phyloP scores from a whole-genome alignment of 1,140 invertebrate species.

The Drosophila busckii region DNA sequence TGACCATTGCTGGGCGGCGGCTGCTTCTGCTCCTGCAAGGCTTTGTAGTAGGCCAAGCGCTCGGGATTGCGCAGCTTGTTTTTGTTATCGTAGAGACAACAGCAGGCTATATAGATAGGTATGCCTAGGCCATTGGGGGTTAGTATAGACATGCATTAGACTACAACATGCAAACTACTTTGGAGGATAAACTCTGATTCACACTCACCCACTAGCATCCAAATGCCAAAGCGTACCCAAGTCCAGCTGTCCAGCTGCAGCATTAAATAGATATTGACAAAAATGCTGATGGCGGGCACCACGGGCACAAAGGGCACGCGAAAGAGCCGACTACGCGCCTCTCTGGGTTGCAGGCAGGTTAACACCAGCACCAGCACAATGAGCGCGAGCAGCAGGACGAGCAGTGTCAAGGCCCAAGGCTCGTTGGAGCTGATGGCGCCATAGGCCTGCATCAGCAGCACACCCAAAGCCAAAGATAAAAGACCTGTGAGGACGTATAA shows the following conservation, averaged over 20 bases:
- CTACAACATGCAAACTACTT: constrained; percentile 60
- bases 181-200: background rate
- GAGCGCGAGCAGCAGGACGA: constrained; percentile 45
- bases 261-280: constrained; percentile 88
- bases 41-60: constrained; percentile 40
- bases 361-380: constrained; percentile 46
- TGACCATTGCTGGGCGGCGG: constrained; percentile 15
- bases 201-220: constrained; percentile 83
- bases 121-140: constrained; percentile 52
- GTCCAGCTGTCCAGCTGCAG: constrained; percentile 83
- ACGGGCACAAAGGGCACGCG: constrained; percentile 87
- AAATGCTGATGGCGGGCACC: constrained; percentile 84
- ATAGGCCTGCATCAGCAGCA: constrained; percentile 63
- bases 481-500: constrained; percentile 36
- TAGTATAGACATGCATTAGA: constrained; percentile 47
- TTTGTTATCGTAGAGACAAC: constrained; percentile 65
- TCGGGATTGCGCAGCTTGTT: constrained; percentile 59
- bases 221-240: constrained; percentile 86
- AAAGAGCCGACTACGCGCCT: constrained; percentile 50
- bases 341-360: constrained; percentile 63
- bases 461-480: constrained; percentile 51
- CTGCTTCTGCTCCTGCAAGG: constrained; percentile 7
- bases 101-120: constrained; percentile 71
- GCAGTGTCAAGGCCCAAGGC: constrained; percentile 52
- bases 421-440: constrained; percentile 36